Conservation (phyloP, 35 echinoderm and acorn worm species). For the Strongylocentrotus purpuratus region DNA sequence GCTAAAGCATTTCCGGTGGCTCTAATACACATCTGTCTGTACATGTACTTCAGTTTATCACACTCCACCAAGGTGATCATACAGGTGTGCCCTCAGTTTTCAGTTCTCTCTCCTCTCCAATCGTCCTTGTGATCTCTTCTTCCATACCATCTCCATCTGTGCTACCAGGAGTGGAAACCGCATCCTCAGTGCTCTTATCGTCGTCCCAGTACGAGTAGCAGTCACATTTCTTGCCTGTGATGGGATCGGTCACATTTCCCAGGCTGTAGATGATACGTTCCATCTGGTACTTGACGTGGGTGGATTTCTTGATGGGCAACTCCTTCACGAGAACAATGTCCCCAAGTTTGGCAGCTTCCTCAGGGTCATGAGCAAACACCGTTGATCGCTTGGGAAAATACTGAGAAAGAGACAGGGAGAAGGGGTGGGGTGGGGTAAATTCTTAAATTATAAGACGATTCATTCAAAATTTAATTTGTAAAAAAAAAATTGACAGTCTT, state of each 20-base stretch:
- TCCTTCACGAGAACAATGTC: conserved; percentile 86
- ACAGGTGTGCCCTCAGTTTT: not conserved
- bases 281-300: conserved; percentile 63
- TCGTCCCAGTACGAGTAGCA: conserved; percentile 77
- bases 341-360: conserved; percentile 68
- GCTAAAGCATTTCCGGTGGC: not conserved
- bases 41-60: not conserved
- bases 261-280: conserved; percentile 82
- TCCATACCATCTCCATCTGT: not conserved
- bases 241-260: conserved; percentile 84
- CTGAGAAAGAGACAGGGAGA: conserved; percentile 56
- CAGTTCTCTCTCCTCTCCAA: not conserved
- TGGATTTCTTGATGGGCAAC: conserved; percentile 59
- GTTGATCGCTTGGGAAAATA: conserved; percentile 70
- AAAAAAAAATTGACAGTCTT: too few species aligned
- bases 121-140: not conserved
- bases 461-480: too few species aligned
- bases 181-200: not conserved
- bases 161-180: not conserved
- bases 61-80: not conserved
- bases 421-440: not conserved
- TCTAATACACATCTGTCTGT: not conserved
- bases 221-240: conserved; percentile 83
- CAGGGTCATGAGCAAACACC: conserved; percentile 71
- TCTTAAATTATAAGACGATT: too few species aligned